Base-by-base conservation (phyloP, 2,797 vertebrate genomes). In the Vultur gryphus region DNA sequence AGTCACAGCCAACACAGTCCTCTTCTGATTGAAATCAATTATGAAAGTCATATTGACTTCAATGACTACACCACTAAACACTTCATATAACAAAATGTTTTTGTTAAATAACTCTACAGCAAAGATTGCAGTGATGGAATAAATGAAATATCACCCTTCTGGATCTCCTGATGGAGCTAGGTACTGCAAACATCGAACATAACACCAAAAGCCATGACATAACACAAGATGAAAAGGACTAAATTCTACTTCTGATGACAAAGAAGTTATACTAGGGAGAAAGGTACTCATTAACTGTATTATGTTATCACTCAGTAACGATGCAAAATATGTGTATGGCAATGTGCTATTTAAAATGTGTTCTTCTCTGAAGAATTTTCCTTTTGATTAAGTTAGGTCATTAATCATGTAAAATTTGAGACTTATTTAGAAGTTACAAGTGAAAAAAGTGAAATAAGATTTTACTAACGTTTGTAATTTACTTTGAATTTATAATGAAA, bases 271-370 rank as follows among this genome's bases (percentile, higher is more conserved):
- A 72, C 31, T 48, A 77, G 12, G 51, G 25, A 91, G 73, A 95
- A 95, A 83, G 78, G 72, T 91, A 54, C 35, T 94, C 90, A 94
- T 93, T 96, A 92, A 84, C 62, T 62, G 26, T 87, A 84, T 91
- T 91, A 89, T 46, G 57, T 91, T 96, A 85, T 90, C 92, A 95
- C 79, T 89, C 90, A 66, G 48, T 84, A 95, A 94, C 25, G 65
- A 93, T 82, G 71, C 43, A 92, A 95, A 94, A 81, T 14, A 37
- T 1, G 6, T 44, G 21, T 46, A 84, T 77, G 88, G 52, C 73
- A 95, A 91, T 49, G 43, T 72, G 41, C 61, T 88, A 73, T 71
- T 90, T 95, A 66, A 93, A 83, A 84, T 1, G 9, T 37, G 18
- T 59, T 90, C 61, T 76, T 86, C 72, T 80, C 39, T 16, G 39